Conservation (phyloP, 2,888 invertebrate species). For the Ditylenchus weischeri region DNA sequence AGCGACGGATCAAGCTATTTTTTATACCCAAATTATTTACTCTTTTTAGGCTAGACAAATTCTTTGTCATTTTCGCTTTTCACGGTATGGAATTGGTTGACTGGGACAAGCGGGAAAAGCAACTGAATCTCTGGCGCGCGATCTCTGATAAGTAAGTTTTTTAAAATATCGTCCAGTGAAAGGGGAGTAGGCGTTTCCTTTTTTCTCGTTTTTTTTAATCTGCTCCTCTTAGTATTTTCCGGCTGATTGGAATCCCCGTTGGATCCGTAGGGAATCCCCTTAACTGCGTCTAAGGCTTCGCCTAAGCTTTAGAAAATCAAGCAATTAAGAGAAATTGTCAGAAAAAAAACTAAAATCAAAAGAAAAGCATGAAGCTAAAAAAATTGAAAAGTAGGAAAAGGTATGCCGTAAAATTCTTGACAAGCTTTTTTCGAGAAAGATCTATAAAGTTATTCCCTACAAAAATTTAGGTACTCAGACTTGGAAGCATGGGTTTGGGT, state of each 20-base stretch:
- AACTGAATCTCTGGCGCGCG: slow-evolving; percentile 42
- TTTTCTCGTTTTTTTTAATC: not conserved
- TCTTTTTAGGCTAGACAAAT: slow-evolving; percentile 25
- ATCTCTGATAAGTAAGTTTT: slow-evolving; percentile 41
- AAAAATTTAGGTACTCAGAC: slow-evolving; percentile 26
- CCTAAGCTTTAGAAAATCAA: not conserved
- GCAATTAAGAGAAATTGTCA: not conserved
- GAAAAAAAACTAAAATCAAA: too few relatives aligned
- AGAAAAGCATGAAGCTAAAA: too few relatives aligned
- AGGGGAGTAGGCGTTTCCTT: not conserved
- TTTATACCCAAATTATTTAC: not conserved
- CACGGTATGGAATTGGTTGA: slow-evolving; percentile 43
- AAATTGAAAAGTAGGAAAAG: too few relatives aligned
- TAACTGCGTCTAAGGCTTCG: not conserved
- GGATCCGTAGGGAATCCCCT: too few relatives aligned
- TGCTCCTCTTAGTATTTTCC: not conserved
- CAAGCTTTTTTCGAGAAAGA: too few relatives aligned
- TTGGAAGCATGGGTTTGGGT: slow-evolving; percentile 44
- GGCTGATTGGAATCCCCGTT: not conserved
- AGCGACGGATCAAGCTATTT: not conserved
- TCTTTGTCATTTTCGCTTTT: slow-evolving; percentile 51
- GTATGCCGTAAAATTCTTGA: too few relatives aligned
- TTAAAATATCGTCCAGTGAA: not conserved
- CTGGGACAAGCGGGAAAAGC: slow-evolving; percentile 29
- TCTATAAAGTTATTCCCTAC: too few relatives aligned